Evolutionary conservation across 1,140 invertebrate species (phyloP).

Genomic region (Babylonia areolata): DNA sequence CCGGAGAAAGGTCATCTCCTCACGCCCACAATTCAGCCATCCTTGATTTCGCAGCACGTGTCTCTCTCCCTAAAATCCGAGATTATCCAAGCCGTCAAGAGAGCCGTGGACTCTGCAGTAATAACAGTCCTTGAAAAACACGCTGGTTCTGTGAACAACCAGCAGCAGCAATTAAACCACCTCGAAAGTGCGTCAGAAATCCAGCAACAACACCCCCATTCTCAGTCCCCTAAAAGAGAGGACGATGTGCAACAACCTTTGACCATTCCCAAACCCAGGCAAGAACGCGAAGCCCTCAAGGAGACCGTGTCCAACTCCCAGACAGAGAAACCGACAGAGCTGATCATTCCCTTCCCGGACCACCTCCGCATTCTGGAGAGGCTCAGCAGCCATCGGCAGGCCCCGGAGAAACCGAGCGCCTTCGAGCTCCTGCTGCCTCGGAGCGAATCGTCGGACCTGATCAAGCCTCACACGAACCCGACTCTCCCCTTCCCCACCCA

Average conservation of each 20-base stretch:
- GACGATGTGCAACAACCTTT: slow-evolving; percentile 22
- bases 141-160: slow-evolving; percentile 46
- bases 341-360: slow-evolving; percentile 43
- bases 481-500: slow-evolving; percentile 58
- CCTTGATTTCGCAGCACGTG: slow-evolving; percentile 87
- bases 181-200: slow-evolving; percentile 11
- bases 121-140: slow-evolving; percentile 85
- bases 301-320: slow-evolving; percentile 42
- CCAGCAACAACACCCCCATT: slow-evolving; percentile 23
- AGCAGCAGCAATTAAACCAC: too few relatives aligned
- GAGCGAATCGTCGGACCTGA: slow-evolving; percentile 50
- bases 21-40: background rate
- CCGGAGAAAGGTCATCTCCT: background rate
- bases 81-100: slow-evolving; percentile 83
- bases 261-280: background rate
- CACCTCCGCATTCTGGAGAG: slow-evolving; percentile 44
- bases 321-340: slow-evolving; percentile 32
- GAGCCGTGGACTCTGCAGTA: slow-evolving; percentile 91
- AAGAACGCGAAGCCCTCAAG: slow-evolving; percentile 38
- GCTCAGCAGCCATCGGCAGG: slow-evolving; percentile 40
- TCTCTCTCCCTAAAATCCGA: slow-evolving; percentile 93
- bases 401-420: slow-evolving; percentile 61
- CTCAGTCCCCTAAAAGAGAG: background rate
- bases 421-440: slow-evolving; percentile 58
- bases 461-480: slow-evolving; percentile 44